These are phyloP conservation scores for Aphyosemion australe DNA, from an alignment of 2,113 vertebrate genomes.

Conservation along the genomic window DNA sequence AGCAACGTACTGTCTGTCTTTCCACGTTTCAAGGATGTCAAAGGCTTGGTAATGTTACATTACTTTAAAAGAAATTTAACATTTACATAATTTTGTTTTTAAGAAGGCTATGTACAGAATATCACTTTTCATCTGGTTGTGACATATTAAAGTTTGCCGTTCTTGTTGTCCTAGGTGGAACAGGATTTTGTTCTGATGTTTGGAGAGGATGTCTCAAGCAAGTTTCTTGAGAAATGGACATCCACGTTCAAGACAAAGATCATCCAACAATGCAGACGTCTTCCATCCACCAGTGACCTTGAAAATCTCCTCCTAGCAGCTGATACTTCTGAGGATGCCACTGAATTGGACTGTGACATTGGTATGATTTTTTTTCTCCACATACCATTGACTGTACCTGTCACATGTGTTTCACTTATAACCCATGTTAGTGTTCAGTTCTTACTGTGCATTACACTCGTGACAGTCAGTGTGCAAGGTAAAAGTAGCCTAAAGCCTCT, in stretches of 20 bases:
- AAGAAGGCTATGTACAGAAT: no score
- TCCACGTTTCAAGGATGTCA: constrained; percentile 25
- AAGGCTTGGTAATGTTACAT: constrained; percentile 21
- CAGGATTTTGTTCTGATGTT: constrained; percentile 25
- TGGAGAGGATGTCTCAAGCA: constrained; percentile 12
- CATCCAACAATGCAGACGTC: constrained; percentile 25
- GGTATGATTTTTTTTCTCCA: constrained; percentile 3
- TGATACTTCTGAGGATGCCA: constrained; percentile 1
- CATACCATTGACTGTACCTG: no score
- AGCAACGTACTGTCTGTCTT: constrained; percentile 14
- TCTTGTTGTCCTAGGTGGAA: constrained; percentile 1
- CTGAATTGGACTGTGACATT: neutral
- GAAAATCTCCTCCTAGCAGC: constrained; percentile 6
- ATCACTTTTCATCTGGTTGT: no score
- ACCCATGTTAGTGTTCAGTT: no score
- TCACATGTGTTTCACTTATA: neutral
- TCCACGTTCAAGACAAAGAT: constrained; percentile 16
- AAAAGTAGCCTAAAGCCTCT: no score
- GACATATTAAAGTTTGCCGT: no score
- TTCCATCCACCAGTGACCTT: neutral
- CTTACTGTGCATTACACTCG: no score
- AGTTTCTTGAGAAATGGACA: constrained; percentile 9
- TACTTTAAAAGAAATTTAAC: no score
- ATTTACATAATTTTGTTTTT: no score
- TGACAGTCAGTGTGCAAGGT: neutral